These are phyloP conservation scores for Itoplectis maculator DNA, from an alignment of 2,888 invertebrate species.

Conservation along the genomic window DNA sequence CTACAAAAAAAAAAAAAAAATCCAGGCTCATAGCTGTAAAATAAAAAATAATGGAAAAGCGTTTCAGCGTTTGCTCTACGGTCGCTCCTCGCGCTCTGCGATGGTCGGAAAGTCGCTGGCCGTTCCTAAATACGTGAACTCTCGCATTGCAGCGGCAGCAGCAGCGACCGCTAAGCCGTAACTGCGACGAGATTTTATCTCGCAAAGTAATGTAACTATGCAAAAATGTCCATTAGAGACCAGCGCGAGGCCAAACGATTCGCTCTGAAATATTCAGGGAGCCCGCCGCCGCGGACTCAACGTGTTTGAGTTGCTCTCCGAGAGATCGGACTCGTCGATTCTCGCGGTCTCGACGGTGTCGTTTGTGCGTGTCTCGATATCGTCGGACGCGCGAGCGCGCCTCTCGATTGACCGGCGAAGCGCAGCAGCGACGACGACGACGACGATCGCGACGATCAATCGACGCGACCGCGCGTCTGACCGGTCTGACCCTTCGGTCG, in stretches of 20 bases:
- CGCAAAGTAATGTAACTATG: slow-evolving; percentile 15
- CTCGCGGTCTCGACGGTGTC: neutral
- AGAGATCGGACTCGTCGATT: slow-evolving; percentile 12
- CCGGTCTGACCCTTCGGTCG: slow-evolving; percentile 47
- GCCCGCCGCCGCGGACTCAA: neutral
- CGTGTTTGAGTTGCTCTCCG: too few relatives aligned
- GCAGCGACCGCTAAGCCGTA: neutral
- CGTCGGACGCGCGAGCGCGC: slow-evolving; percentile 4
- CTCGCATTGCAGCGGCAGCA: neutral
- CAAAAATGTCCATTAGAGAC: slow-evolving; percentile 26
- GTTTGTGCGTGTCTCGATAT: slow-evolving; percentile 20
- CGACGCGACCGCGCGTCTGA: slow-evolving; percentile 35
- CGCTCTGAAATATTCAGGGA: neutral
- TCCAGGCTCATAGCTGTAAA: neutral
- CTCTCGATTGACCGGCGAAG: slow-evolving; percentile 10
- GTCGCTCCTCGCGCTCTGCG: neutral
- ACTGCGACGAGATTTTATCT: slow-evolving; percentile 24
- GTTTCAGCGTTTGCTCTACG: slow-evolving; percentile 5
- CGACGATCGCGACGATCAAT: slow-evolving; percentile 9
- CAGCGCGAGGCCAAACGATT: neutral
- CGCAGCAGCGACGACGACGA: neutral
- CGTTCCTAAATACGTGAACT: neutral
- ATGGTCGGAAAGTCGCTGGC: neutral
- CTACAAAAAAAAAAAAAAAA: slow-evolving; percentile 24
- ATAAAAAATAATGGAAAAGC: slow-evolving; percentile 10